phyloP scores from a whole-genome alignment of 2,797 vertebrate genomes.

The Amphiprion clarkii region DNA sequence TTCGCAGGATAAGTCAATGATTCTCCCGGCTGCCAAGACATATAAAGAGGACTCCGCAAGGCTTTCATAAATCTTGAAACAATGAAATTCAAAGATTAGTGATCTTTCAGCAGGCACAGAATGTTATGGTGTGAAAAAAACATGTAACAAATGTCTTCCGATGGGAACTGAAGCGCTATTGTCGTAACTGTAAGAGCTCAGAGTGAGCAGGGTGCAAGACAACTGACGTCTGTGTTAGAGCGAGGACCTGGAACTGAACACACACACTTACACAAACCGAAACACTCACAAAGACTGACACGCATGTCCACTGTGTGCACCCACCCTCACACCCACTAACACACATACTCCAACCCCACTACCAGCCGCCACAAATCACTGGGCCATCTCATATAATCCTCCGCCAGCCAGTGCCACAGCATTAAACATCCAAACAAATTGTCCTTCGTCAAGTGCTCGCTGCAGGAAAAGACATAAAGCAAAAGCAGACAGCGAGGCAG shows the following conservation, averaged over 20 bases:
- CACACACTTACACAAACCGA: conserved; percentile 38
- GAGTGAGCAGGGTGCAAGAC: conserved; percentile 50
- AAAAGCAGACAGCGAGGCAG: conserved; percentile 60
- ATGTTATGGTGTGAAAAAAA: conserved; percentile 53
- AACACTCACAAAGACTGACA: conserved; percentile 34
- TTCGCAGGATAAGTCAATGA: conserved; percentile 74
- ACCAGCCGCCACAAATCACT: conserved; percentile 81
- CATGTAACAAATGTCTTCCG: conserved; percentile 33
- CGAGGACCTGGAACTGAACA: conserved; percentile 65
- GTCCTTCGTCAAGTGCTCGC: conserved; percentile 74
- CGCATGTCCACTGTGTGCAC: conserved; percentile 31
- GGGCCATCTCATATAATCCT: conserved; percentile 81
- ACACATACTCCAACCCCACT: conserved; percentile 56
- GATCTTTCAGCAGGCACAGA: conserved; percentile 66
- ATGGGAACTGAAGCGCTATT: conserved; percentile 24
- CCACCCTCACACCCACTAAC: conserved; percentile 42
- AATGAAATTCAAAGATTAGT: conserved; percentile 70
- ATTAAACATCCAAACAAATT: conserved; percentile 83
- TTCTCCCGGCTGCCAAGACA: conserved; percentile 68
- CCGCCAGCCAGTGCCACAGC: conserved; percentile 70
- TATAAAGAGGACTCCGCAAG: conserved; percentile 61
- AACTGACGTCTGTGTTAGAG: conserved; percentile 71
- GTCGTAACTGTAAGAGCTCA: conserved; percentile 57
- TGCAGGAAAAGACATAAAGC: conserved; percentile 75
- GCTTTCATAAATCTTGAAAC: conserved; percentile 73